Conservation (phyloP, 2,113 vertebrate genomes). For the Acanthisitta chloris region DNA sequence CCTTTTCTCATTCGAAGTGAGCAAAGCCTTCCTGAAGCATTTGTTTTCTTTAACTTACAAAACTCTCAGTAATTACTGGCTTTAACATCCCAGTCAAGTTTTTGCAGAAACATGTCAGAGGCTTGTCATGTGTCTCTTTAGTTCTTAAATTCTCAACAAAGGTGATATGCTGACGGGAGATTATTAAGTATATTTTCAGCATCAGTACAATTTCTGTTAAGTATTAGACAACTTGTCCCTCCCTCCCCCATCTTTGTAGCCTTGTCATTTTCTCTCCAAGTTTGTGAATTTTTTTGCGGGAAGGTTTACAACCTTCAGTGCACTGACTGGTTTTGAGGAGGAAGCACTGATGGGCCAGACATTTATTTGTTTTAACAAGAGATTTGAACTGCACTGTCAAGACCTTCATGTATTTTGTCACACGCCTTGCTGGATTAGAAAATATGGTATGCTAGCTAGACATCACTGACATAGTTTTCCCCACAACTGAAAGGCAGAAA, state of each 20-base stretch:
- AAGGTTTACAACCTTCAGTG: neutral
- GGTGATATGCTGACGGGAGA: neutral
- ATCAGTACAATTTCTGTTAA: neutral
- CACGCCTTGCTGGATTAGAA: neutral
- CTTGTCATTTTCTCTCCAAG: neutral
- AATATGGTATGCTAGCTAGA: neutral
- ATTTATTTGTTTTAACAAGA: neutral
- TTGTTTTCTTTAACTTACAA: slow-evolving; percentile 14
- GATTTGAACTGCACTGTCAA: neutral
- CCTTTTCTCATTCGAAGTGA: neutral
- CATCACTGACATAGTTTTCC: neutral
- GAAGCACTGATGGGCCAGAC: neutral
- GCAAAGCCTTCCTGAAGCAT: neutral
- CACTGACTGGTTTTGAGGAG: neutral
- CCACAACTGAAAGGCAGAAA: neutral
- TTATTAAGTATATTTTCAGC: neutral
- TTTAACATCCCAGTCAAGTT: neutral
- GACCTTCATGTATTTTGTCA: neutral
- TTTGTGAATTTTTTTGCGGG: neutral
- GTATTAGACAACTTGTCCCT: neutral
- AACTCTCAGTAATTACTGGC: neutral
- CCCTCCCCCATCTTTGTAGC: neutral
- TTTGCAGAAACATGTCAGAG: slow-evolving; percentile 15
- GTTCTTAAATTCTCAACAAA: neutral
- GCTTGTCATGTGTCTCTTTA: neutral